These are phyloP conservation scores for Latheticus oryzae DNA, from an alignment of 2,888 invertebrate species.

Conservation along the genomic window DNA sequence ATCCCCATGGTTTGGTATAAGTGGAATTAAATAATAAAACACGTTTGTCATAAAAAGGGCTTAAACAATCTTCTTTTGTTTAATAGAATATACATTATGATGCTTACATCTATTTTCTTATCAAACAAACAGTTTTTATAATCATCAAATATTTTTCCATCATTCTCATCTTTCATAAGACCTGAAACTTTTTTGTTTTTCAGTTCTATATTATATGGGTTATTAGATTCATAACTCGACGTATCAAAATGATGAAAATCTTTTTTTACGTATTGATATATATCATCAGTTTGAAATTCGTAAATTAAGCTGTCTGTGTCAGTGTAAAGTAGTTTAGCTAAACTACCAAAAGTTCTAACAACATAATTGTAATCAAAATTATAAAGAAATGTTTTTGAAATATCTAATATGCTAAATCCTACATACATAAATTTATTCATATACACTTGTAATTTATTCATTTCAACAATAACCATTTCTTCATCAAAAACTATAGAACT, in stretches of 20 bases:
- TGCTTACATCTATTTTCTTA: constrained; percentile 4
- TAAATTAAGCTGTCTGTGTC: constrained; percentile 41
- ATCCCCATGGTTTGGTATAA: constrained; percentile 28
- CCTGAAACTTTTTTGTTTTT: constrained; percentile 41
- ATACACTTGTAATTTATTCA: constrained; percentile 13
- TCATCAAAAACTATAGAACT: constrained; percentile 7
- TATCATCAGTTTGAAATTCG: constrained; percentile 28
- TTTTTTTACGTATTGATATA: constrained; percentile 34
- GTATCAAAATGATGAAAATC: constrained; percentile 37
- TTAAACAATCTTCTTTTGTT: constrained; percentile 15
- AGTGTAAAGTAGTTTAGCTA: constrained; percentile 24
- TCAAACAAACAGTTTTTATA: constrained; percentile 2
- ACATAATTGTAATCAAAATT: constrained; percentile 1
- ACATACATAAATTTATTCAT: constrained; percentile 10
- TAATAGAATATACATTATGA: constrained; percentile 16
- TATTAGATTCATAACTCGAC: constrained; percentile 22
- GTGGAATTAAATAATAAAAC: neutral
- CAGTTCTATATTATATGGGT: constrained; percentile 16
- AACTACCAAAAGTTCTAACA: neutral
- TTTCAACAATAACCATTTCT: constrained; percentile 8
- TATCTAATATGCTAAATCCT: constrained; percentile 8
- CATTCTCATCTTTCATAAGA: constrained; percentile 39
- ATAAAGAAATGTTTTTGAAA: constrained; percentile 1
- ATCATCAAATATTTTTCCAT: constrained; percentile 31
- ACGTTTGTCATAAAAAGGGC: constrained; percentile 23